Evolutionary conservation across 2,888 invertebrate species (phyloP).

Genomic region (Laothoe populi): DNA sequence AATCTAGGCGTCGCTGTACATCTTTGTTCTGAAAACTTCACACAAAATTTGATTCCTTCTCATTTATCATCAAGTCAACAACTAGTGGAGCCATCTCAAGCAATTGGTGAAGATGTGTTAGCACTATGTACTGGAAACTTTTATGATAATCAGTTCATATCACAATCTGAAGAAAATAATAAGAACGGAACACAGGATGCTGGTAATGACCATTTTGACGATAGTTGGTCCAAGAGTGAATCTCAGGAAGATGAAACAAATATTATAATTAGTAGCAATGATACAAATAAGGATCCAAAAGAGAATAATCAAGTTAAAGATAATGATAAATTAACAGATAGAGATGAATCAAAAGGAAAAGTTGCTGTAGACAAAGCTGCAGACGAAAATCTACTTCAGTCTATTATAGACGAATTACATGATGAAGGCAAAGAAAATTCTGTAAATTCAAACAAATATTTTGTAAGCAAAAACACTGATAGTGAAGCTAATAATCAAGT

Average conservation of each 20-base stretch:
- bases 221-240: conserved; percentile 20
- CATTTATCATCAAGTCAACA: conserved; percentile 52
- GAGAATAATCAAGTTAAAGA: conserved; percentile 29
- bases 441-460: conserved; percentile 64
- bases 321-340: conserved; percentile 6
- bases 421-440: conserved; percentile 58
- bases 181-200: conserved; percentile 6
- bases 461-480: conserved; percentile 44
- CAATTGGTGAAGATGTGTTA: conserved; percentile 77
- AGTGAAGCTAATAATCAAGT: conserved; percentile 40
- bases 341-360: conserved; percentile 31
- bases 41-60: conserved; percentile 71
- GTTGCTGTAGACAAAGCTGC: too few species aligned
- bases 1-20: conserved; percentile 81
- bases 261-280: conserved; percentile 6
- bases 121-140: conserved; percentile 85
- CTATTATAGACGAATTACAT: conserved; percentile 70
- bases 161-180: conserved; percentile 45
- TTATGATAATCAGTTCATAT: conserved; percentile 72
- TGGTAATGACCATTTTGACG: conserved; percentile 34
- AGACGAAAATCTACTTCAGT: conserved; percentile 52
- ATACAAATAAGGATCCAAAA: conserved; percentile 28
- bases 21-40: conserved; percentile 82
- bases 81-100: conserved; percentile 56
- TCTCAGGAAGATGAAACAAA: conserved; percentile 27